phyloP scores from a whole-genome alignment of 2,797 vertebrate genomes.

The Kryptolebias ocellatus region DNA sequence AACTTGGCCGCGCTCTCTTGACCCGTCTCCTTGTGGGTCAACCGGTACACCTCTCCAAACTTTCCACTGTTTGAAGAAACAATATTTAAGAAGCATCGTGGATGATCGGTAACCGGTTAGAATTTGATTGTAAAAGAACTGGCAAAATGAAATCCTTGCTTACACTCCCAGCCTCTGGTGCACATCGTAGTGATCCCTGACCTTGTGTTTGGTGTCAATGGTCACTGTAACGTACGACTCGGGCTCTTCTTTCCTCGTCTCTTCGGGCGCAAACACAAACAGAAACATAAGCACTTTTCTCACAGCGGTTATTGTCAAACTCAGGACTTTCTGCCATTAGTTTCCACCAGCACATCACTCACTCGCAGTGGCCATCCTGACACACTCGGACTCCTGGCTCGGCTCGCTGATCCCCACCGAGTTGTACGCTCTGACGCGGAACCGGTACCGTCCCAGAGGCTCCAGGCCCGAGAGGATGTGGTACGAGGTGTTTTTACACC shows the following conservation, averaged over 20 bases:
- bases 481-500: slow-evolving; percentile 79
- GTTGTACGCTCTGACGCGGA: slow-evolving; percentile 83
- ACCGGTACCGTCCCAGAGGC: slow-evolving; percentile 73
- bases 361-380: slow-evolving; percentile 77
- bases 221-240: slow-evolving; percentile 61
- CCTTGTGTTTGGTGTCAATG: slow-evolving; percentile 76
- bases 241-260: slow-evolving; percentile 43
- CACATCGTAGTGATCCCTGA: slow-evolving; percentile 80
- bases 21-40: slow-evolving; percentile 83
- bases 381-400: slow-evolving; percentile 72
- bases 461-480: slow-evolving; percentile 74
- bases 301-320: neutral
- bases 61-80: slow-evolving; percentile 79
- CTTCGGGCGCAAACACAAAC: slow-evolving; percentile 37
- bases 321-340: neutral
- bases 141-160: slow-evolving; percentile 52
- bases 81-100: neutral
- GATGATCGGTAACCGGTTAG: neutral
- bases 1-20: slow-evolving; percentile 86
- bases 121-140: neutral
- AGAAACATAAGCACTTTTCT: neutral
- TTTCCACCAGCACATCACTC: slow-evolving; percentile 10
- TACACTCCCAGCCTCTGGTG: slow-evolving; percentile 89
- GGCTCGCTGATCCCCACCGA: slow-evolving; percentile 77
- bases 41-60: slow-evolving; percentile 84